Conservation (phyloP, 2,113 vertebrate species). For the Gymnobelideus leadbeateri region DNA sequence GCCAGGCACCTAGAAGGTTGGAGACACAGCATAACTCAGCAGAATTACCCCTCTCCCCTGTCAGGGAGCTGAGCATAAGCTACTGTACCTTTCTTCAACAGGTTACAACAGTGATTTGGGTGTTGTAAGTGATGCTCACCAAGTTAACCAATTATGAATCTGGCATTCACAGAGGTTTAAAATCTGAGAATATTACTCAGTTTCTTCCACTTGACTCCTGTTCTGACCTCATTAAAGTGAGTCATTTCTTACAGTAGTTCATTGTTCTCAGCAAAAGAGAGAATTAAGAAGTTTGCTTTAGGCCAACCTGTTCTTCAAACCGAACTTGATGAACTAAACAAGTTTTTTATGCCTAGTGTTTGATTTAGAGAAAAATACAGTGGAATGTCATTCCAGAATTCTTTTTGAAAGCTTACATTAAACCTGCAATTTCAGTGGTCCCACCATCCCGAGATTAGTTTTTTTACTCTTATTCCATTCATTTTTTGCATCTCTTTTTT, state of each 20-base stretch:
- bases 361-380: not conserved
- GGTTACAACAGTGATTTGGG: conserved; percentile 8
- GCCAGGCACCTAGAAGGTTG: not conserved
- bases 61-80: not conserved
- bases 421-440: not conserved
- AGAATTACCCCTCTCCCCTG: not conserved
- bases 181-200: not conserved
- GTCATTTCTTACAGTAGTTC: not conserved
- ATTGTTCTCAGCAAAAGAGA: conserved; percentile 35
- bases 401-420: not conserved
- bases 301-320: not conserved
- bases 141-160: conserved; percentile 37
- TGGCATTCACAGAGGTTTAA: conserved; percentile 23
- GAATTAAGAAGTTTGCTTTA: not conserved
- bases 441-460: not conserved
- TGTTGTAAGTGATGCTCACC: conserved; percentile 19
- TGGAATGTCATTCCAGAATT: not conserved
- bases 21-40: not conserved
- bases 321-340: not conserved
- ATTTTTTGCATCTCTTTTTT: not conserved
- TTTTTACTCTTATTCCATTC: not conserved
- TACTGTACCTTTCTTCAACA: not conserved
- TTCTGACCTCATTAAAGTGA: conserved; percentile 22
- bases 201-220: conserved; percentile 19
- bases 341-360: too few relatives aligned